Evolutionary conservation across 2,888 invertebrate species (phyloP).

Genomic region (Nymphalis urticae): DNA sequence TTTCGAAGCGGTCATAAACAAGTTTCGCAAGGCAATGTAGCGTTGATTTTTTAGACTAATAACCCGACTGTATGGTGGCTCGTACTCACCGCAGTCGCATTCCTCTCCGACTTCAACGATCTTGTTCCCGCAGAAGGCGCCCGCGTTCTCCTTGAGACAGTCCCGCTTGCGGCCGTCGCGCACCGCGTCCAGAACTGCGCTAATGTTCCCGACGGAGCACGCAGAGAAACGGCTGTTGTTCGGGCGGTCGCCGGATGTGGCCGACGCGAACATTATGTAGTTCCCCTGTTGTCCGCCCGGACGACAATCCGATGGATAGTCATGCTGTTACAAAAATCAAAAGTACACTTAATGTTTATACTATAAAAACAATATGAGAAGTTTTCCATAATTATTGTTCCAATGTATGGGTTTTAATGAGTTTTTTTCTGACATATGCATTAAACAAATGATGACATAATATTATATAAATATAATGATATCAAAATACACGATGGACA

Average conservation of each 20-base stretch:
- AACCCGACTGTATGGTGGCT: no score
- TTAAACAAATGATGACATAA: no score
- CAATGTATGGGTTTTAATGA: no score
- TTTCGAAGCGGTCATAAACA: no score
- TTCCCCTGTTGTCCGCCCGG: conserved; percentile 96
- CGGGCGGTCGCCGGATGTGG: conserved; percentile 97
- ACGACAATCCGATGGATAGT: conserved; percentile 94
- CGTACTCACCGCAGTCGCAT: conserved; percentile 91
- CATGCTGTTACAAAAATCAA: conserved; percentile 85
- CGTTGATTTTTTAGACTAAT: no score
- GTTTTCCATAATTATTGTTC: no score
- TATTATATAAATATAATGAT: no score
- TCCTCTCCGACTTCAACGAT: conserved; percentile 98
- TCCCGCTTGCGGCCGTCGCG: conserved; percentile 94
- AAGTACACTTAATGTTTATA: no score
- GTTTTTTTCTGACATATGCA: no score
- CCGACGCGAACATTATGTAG: conserved; percentile 99
- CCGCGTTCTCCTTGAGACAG: conserved; percentile 93
- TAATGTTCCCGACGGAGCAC: conserved; percentile 97
- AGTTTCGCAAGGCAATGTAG: no score
- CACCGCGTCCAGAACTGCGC: conserved; percentile 95
- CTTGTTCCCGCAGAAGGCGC: conserved; percentile 99
- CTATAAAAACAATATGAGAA: no score
- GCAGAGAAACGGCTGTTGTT: conserved; percentile 98
- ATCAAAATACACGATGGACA: no score